These are phyloP conservation scores for Tadarida brasiliensis DNA, from an alignment of 2,797 vertebrate genomes.

Conservation along the genomic window DNA sequence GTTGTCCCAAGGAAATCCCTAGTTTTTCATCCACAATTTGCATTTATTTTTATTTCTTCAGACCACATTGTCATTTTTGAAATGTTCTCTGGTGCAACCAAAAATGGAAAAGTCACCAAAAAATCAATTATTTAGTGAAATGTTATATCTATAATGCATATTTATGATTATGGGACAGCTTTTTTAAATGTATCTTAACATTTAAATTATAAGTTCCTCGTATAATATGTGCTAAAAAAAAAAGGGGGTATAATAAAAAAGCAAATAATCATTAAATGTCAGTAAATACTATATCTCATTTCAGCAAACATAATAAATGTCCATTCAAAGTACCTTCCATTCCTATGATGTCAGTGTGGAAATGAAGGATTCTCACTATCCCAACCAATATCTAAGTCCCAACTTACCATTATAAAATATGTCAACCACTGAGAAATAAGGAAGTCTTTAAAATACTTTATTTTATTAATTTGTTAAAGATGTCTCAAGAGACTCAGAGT, in stretches of 20 bases:
- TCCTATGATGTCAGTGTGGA: neutral
- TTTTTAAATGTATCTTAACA: conserved; percentile 50
- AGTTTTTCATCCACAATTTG: neutral
- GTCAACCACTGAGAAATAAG: neutral
- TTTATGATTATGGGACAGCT: neutral
- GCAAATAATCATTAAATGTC: conserved; percentile 42
- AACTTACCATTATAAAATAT: neutral
- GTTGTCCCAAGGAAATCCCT: neutral
- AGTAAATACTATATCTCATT: conserved; percentile 4
- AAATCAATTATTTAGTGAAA: neutral
- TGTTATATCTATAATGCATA: neutral
- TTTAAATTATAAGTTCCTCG: conserved; percentile 21
- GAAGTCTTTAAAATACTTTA: neutral
- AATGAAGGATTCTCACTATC: neutral
- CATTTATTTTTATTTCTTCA: neutral
- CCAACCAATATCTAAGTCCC: neutral
- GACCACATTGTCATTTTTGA: neutral
- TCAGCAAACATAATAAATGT: conserved; percentile 36
- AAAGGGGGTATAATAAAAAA: conserved; percentile 6
- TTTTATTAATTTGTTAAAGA: conserved; percentile 26
- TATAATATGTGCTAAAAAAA: conserved; percentile 13
- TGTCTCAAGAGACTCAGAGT: neutral
- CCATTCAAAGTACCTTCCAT: neutral
- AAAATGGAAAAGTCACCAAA: conserved; percentile 19
- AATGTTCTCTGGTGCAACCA: conserved; percentile 1